These are phyloP conservation scores for Zophobas morio DNA, from an alignment of 1,140 invertebrate genomes.

Conservation along the genomic window DNA sequence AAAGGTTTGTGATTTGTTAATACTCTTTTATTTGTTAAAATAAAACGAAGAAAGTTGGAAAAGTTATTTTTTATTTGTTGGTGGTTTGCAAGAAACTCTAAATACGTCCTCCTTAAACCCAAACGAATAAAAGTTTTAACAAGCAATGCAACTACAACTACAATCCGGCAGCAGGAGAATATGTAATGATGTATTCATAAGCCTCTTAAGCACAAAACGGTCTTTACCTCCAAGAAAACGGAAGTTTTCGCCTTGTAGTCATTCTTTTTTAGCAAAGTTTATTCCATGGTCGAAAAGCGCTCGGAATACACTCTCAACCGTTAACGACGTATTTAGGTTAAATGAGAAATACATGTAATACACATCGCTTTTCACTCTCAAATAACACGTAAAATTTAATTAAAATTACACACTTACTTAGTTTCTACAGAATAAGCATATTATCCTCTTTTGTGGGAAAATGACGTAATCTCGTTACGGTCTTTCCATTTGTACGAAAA, in stretches of 20 bases:
- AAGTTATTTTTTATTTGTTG: not conserved
- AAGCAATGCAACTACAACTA: not conserved
- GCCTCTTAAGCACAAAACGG: not conserved
- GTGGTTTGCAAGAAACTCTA: too few relatives aligned
- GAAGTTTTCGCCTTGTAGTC: not conserved
- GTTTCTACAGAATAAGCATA: not conserved
- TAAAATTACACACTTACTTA: not conserved
- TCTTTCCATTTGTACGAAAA: not conserved
- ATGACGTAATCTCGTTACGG: not conserved
- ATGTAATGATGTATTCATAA: not conserved
- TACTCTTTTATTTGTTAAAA: slow-evolving; percentile 49
- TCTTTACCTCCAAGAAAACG: not conserved
- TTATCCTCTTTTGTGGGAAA: not conserved
- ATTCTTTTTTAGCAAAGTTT: too few relatives aligned
- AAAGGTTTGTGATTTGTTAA: slow-evolving; percentile 54
- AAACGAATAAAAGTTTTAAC: not conserved
- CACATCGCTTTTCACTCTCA: not conserved
- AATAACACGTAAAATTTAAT: slow-evolving; percentile 2
- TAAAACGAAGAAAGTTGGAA: slow-evolving; percentile 38
- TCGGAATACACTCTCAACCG: too few relatives aligned
- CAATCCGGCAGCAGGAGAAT: not conserved
- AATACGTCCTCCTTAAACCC: not conserved
- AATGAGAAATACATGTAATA: not conserved
- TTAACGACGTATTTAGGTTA: not conserved
- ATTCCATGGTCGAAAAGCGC: too few relatives aligned